A percentile compares a stretch with the other conserved stretches of the same genome.
phyloP scores from a whole-genome alignment of 1,140 invertebrate species.

The Orchesella cincta region DNA sequence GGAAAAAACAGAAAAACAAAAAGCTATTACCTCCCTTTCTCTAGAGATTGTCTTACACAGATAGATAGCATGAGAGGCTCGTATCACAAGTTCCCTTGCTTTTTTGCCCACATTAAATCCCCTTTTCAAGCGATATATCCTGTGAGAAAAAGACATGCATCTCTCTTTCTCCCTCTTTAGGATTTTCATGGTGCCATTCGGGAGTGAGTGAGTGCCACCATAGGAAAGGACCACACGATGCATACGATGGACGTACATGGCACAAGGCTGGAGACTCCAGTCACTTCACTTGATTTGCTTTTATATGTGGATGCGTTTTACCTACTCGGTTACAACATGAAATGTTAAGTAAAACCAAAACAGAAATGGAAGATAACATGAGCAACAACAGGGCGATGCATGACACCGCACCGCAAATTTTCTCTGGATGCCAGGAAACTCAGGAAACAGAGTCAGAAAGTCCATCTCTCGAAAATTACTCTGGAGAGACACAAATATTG shows the following conservation, averaged over 20 bases:
- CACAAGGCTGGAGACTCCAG: no score
- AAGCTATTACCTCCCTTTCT: no score
- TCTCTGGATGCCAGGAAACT: not conserved
- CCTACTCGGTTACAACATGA: constrained; percentile 2
- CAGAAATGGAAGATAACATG: not conserved
- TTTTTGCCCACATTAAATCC: not conserved
- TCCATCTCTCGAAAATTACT: not conserved
- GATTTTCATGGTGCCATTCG: not conserved
- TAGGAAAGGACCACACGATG: no score
- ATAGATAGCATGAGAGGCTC: no score
- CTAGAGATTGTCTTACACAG: no score
- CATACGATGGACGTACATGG: no score
- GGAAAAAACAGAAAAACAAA: no score
- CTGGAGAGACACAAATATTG: not conserved
- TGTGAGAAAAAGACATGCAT: not conserved
- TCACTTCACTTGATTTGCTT: constrained; percentile 20
- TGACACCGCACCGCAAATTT: not conserved
- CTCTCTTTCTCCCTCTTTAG: not conserved
- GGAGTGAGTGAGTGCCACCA: not conserved
- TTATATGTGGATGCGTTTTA: no score
- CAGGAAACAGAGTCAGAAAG: not conserved
- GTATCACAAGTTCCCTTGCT: no score
- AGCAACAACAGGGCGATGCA: not conserved
- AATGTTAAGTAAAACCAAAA: not conserved
- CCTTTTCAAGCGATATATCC: not conserved